phyloP scores from a whole-genome alignment of 1,140 invertebrate species.

The Orchestia grillus region DNA sequence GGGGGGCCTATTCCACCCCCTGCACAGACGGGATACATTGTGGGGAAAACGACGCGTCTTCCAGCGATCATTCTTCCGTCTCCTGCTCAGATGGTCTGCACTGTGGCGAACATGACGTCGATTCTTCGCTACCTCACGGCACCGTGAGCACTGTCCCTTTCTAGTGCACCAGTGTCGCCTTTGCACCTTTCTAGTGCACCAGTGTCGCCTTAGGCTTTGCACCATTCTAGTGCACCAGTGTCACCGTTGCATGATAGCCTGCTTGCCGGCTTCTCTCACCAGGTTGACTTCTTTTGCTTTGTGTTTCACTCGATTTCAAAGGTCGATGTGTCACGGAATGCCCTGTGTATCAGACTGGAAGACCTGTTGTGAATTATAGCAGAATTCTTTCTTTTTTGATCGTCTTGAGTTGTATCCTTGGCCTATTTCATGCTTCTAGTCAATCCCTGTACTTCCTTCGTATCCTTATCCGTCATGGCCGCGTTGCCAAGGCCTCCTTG shows the following conservation, averaged over 20 bases:
- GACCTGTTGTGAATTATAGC: too few species aligned
- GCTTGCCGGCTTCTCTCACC: too few species aligned
- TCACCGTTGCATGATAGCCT: neutral
- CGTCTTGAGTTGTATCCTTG: too few species aligned
- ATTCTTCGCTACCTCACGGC: neutral
- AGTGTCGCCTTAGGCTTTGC: neutral
- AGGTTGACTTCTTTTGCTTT: too few species aligned
- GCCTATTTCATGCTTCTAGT: too few species aligned
- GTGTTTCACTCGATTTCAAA: too few species aligned
- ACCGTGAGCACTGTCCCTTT: slow-evolving; percentile 45
- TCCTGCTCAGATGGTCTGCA: neutral
- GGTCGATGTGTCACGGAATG: too few species aligned
- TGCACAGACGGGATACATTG: slow-evolving; percentile 19
- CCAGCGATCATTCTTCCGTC: neutral
- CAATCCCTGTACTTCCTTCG: too few species aligned
- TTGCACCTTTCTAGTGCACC: slow-evolving; percentile 14
- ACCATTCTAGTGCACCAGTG: slow-evolving; percentile 21
- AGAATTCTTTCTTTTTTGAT: too few species aligned
- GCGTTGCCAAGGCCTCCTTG: too few species aligned
- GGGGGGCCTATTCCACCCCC: slow-evolving; percentile 53
- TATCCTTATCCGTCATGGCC: too few species aligned
- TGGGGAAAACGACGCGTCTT: slow-evolving; percentile 24
- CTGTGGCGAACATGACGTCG: neutral
- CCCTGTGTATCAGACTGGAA: too few species aligned
- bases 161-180: neutral